Conservation (phyloP, 2,888 invertebrate species). For the Pyrrhia umbra region DNA sequence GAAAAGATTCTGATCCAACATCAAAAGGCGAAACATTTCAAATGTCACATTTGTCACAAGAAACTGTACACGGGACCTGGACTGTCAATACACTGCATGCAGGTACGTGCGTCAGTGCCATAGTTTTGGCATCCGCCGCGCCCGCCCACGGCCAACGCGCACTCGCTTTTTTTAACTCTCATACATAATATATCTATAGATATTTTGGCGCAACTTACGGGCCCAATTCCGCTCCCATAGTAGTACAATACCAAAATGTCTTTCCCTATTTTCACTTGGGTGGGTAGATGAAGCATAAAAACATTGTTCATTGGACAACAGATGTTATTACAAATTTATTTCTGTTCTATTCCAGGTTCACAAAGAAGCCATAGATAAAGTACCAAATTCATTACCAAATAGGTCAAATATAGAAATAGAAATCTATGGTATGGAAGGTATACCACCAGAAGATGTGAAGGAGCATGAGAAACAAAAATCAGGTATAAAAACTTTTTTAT, state of each 20-base stretch:
- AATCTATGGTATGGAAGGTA: conserved; percentile 99
- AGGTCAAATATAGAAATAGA: conserved; percentile 99
- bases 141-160: conserved; percentile 81
- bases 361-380: conserved; percentile 99
- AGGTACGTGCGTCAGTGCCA: conserved; percentile 91
- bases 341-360: conserved; percentile 93
- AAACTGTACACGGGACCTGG: conserved; percentile 99
- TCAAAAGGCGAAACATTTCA: conserved; percentile 99
- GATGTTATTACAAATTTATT: conserved; percentile 28
- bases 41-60: conserved; percentile 99
- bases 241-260: conserved; percentile 74
- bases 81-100: conserved; percentile 99
- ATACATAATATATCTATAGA: conserved; percentile 76
- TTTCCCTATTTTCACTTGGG: conserved; percentile 68
- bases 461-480: conserved; percentile 97
- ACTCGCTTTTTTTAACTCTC: conserved; percentile 81
- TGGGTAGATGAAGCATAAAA: conserved; percentile 47
- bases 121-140: conserved; percentile 78
- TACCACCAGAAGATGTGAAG: conserved; percentile 97
- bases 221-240: conserved; percentile 75
- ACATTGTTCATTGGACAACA: neutral
- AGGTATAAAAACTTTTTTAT: conserved; percentile 84
- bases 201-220: conserved; percentile 82
- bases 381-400: conserved; percentile 99
- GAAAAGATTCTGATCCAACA: conserved; percentile 99